These are phyloP conservation scores for Schizaphis graminum DNA, from an alignment of 2,888 invertebrate species.

Conservation along the genomic window DNA sequence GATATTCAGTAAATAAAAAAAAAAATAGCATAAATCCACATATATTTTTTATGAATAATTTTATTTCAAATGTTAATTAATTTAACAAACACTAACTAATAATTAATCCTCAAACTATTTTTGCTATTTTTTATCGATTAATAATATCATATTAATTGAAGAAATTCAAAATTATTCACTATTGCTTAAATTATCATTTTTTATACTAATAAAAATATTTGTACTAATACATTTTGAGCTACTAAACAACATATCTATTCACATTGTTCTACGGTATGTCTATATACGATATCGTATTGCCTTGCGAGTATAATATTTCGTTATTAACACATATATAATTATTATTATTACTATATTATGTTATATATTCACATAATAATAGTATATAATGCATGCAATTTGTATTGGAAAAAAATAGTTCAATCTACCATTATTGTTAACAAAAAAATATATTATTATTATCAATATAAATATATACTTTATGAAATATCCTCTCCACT, in stretches of 20 bases:
- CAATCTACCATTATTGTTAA: not conserved
- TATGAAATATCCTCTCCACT: not conserved
- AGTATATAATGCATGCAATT: not conserved
- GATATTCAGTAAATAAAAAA: not conserved
- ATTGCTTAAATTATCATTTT: not conserved
- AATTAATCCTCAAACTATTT: too few species aligned
- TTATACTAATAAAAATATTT: too few species aligned
- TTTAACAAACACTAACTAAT: too few species aligned
- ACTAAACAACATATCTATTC: not conserved
- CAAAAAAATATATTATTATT: not conserved
- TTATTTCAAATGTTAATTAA: too few species aligned
- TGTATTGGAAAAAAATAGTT: not conserved
- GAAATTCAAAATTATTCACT: not conserved
- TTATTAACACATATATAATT: not conserved
- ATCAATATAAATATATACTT: not conserved
- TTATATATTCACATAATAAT: too few species aligned
- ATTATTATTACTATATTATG: too few species aligned
- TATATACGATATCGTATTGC: not conserved
- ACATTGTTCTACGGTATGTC: not conserved
- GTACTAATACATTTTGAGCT: not conserved
- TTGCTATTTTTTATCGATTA: too few species aligned
- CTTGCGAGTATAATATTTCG: not conserved
- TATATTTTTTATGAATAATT: too few species aligned
- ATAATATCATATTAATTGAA: not conserved
- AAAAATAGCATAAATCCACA: not conserved